A percentile compares a stretch with the other conserved stretches of the same genome.
Conservation (phyloP, 2,888 invertebrate species). For the Mechanitis messenoides region DNA sequence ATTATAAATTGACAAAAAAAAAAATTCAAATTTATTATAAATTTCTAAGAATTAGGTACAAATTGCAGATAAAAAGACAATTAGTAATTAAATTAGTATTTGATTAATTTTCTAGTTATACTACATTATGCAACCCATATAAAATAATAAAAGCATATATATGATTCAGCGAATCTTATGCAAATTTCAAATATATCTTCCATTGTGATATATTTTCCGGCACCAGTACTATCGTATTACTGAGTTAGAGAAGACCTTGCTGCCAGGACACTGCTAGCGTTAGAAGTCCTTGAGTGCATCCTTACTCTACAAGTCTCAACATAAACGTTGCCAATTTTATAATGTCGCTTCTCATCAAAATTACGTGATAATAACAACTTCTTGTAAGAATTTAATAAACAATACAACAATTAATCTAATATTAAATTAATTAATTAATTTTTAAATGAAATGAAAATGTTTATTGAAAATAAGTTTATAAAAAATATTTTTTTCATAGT, state of each 20-base stretch:
- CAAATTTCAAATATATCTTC: background rate
- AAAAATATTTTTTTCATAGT: no score
- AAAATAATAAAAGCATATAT: no score
- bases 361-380: background rate
- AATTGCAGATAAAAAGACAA: no score
- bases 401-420: background rate
- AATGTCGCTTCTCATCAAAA: conserved; percentile 13
- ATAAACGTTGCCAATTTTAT: conserved; percentile 19
- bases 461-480: no score
- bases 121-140: no score
- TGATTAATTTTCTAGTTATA: no score
- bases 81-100: no score
- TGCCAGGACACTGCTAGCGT: conserved; percentile 57
- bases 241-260: conserved; percentile 63
- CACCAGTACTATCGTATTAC: conserved; percentile 56
- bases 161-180: no score
- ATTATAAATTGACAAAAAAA: background rate
- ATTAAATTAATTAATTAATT: no score
- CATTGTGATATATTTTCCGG: background rate
- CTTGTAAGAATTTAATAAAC: no score
- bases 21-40: background rate
- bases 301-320: conserved; percentile 35
- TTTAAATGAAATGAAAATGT: background rate
- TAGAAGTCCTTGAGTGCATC: conserved; percentile 48
- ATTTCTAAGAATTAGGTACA: background rate